A percentile compares a stretch with the other conserved stretches of the same genome.
These are phyloP conservation scores for Daktulosphaira vitifoliae DNA, from an alignment of 1,140 invertebrate genomes.

Conservation along the genomic window DNA sequence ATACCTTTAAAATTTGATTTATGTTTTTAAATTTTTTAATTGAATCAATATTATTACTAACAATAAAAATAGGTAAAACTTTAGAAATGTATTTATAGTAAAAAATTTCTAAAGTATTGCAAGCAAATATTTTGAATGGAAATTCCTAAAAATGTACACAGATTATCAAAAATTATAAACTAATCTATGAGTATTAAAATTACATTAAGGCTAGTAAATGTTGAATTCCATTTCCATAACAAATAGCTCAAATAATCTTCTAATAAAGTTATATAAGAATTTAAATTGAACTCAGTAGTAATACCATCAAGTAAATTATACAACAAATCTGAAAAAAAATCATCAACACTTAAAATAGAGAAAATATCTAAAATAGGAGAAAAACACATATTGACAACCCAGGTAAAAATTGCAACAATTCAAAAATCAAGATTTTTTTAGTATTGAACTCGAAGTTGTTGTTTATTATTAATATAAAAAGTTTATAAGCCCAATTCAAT, in stretches of 20 bases:
- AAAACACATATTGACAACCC: too few species aligned
- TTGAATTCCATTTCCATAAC: conserved; percentile 12
- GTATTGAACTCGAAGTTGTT: too few species aligned
- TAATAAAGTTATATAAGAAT: conserved; percentile 20
- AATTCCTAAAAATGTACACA: conserved; percentile 13
- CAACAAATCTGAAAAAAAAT: conserved; percentile 25
- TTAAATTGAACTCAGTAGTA: conserved; percentile 16
- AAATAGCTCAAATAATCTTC: conserved; percentile 28
- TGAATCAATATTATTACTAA: conserved; percentile 10
- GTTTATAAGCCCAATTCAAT: too few species aligned
- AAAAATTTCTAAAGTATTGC: conserved; percentile 9
- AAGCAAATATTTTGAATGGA: conserved; percentile 18
- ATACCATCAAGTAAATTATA: conserved; percentile 18
- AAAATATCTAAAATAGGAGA: too few species aligned
- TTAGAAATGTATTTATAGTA: conserved; percentile 6
- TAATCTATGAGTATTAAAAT: neutral
- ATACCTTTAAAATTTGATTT: too few species aligned
- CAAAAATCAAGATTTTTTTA: too few species aligned
- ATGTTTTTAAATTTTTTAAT: neutral
- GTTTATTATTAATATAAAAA: too few species aligned
- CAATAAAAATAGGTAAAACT: conserved; percentile 18
- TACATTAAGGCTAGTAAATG: neutral
- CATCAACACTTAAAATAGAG: neutral
- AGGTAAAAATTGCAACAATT: too few species aligned
- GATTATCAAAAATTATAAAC: neutral